Evolutionary conservation across 2,113 vertebrate genomes (phyloP).

Genomic region (Apodemus sylvaticus): DNA sequence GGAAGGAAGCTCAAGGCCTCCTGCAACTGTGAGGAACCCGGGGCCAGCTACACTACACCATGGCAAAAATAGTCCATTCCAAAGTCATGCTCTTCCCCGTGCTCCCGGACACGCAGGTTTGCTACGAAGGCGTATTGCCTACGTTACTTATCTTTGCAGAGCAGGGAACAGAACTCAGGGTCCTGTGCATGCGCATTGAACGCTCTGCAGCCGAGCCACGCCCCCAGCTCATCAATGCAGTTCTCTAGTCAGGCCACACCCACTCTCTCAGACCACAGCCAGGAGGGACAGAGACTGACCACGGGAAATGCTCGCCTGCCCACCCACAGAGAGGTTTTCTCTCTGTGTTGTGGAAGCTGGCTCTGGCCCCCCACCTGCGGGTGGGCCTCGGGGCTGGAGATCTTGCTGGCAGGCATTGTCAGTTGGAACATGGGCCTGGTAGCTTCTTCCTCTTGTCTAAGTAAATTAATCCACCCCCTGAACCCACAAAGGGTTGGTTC

Average conservation of each 20-base stretch:
- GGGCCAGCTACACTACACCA: not conserved
- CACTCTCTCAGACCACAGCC: not conserved
- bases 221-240: not conserved
- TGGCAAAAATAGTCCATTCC: not conserved
- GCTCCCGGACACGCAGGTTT: not conserved
- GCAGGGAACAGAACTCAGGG: not conserved
- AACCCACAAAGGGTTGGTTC: not conserved
- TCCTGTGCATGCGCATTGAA: rapidly evolving
- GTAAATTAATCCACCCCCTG: not conserved
- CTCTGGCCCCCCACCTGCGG: not conserved
- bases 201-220: not conserved
- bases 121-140: not conserved
- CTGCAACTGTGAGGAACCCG: not conserved
- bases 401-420: no score
- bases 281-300: not conserved
- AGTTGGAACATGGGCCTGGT: not conserved
- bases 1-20: not conserved
- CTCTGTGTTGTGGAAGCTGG: not conserved
- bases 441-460: no score
- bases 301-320: not conserved
- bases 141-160: not conserved
- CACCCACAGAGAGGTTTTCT: not conserved
- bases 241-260: not conserved
- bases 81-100: no score
- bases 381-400: not conserved